These are phyloP conservation scores for Danaus plexippus DNA, from an alignment of 1,140 invertebrate species.

Conservation along the genomic window DNA sequence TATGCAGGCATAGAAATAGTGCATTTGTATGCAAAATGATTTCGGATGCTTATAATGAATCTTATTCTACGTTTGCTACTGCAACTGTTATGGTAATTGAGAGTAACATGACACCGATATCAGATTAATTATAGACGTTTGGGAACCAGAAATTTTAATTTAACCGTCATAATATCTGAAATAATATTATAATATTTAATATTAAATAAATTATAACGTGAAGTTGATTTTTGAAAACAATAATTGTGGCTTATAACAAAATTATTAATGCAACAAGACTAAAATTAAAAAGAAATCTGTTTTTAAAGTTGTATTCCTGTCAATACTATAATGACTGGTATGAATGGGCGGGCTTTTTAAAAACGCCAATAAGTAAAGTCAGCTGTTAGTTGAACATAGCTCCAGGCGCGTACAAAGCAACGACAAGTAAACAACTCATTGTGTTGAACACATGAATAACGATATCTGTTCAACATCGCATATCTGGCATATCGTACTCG, in stretches of 20 bases:
- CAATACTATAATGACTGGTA: no score
- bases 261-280: no score
- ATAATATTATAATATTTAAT: neutral
- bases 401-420: slow-evolving; percentile 44
- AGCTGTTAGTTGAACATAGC: no score
- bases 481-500: slow-evolving; percentile 38
- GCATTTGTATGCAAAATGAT: slow-evolving; percentile 61
- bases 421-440: slow-evolving; percentile 61
- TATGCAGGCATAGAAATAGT: slow-evolving; percentile 52
- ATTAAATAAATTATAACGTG: no score
- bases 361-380: no score
- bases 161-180: neutral
- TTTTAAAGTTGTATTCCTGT: no score
- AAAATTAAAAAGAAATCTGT: no score
- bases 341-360: no score
- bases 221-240: no score
- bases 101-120: slow-evolving; percentile 67
- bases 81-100: slow-evolving; percentile 60
- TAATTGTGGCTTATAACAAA: no score
- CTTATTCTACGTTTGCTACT: slow-evolving; percentile 44
- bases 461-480: slow-evolving; percentile 41
- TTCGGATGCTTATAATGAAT: slow-evolving; percentile 39
- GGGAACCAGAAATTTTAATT: slow-evolving; percentile 24
- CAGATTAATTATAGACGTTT: slow-evolving; percentile 51
- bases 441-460: slow-evolving; percentile 61